A percentile compares a stretch with the other conserved stretches of the same genome.
Conservation (phyloP, 1,140 invertebrate genomes). For the Rhyacophila brunnea region DNA sequence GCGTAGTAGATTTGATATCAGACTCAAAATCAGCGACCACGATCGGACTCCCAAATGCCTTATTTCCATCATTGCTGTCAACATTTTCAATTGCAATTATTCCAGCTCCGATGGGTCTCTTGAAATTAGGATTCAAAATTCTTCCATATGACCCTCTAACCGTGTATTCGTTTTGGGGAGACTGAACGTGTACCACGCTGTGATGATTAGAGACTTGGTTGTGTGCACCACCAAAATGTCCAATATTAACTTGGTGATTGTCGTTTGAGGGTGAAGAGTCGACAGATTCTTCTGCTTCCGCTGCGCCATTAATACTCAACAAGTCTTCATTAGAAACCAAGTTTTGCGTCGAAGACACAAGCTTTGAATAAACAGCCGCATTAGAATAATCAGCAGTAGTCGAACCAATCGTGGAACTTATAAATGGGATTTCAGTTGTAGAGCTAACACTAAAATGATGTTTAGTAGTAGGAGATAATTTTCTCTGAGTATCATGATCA, state of each 20-base stretch:
- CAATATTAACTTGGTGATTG: neutral
- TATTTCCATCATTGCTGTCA: neutral
- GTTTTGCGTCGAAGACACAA: conserved; percentile 56
- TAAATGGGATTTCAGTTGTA: neutral
- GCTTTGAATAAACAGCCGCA: conserved; percentile 44
- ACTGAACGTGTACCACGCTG: conserved; percentile 13
- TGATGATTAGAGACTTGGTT: neutral
- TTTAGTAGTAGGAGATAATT: neutral
- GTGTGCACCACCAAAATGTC: neutral
- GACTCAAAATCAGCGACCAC: conserved; percentile 42
- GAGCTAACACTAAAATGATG: conserved; percentile 1
- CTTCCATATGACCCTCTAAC: conserved; percentile 18
- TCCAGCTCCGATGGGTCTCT: conserved; percentile 27
- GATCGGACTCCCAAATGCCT: conserved; percentile 37
- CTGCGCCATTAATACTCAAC: conserved; percentile 55
- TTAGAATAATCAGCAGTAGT: neutral
- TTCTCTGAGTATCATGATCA: neutral
- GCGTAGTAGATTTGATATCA: conserved; percentile 12
- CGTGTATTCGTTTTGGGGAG: conserved; percentile 12
- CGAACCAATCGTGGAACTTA: neutral
- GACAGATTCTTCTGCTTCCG: conserved; percentile 41
- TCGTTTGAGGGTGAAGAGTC: conserved; percentile 13
- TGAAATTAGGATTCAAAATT: conserved; percentile 14
- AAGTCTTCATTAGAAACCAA: conserved; percentile 57
- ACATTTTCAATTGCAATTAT: conserved; percentile 27